Evolutionary conservation across 2,113 vertebrate species (phyloP).

Genomic region (Pontoporia blainvillei): DNA sequence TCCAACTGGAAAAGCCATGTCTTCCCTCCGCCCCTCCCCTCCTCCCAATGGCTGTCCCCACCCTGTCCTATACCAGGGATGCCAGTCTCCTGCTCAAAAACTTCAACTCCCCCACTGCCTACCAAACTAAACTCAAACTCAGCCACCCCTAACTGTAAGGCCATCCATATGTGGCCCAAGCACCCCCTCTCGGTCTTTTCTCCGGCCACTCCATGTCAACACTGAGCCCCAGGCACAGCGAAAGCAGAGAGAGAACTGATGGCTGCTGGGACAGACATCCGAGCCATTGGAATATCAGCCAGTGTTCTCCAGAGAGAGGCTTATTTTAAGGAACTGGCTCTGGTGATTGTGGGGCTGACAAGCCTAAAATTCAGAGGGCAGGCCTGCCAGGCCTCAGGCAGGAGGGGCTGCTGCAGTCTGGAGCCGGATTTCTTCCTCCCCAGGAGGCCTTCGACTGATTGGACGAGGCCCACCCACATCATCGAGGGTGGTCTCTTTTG

Average conservation of each 20-base stretch:
- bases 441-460: neutral
- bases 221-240: neutral
- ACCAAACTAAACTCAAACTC: no score
- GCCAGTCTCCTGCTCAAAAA: neutral
- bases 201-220: fast-evolving
- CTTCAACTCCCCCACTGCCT: no score
- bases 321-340: neutral
- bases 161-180: fast-evolving
- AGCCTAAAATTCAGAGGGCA: neutral
- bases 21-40: neutral
- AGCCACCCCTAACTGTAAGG: neutral
- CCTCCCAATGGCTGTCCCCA: neutral
- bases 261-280: neutral
- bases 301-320: neutral
- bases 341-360: fast-evolving
- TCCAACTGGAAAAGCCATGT: neutral
- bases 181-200: no score
- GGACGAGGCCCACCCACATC: neutral
- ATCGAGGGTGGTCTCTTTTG: fast-evolving
- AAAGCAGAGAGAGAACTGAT: neutral
- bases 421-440: neutral
- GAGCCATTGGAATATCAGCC: neutral
- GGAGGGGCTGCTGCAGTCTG: neutral
- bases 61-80: no score
- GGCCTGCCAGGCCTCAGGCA: neutral